A percentile compares a stretch with the other conserved stretches of the same genome.
phyloP scores from a whole-genome alignment of 2,113 vertebrate genomes.

The Forbesichthys papilliferus region DNA sequence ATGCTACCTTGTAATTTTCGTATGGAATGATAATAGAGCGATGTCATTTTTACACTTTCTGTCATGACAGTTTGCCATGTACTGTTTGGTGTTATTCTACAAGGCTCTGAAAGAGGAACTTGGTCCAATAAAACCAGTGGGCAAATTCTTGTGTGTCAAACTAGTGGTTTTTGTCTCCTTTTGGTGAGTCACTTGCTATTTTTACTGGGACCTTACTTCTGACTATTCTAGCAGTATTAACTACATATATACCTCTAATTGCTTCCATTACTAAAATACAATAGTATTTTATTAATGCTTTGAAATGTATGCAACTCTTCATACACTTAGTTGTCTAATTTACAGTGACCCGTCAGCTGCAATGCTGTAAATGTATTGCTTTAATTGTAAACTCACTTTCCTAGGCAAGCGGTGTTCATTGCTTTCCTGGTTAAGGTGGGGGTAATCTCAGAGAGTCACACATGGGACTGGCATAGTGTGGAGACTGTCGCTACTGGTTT shows the following conservation, averaged over 20 bases:
- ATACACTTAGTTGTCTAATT: background rate
- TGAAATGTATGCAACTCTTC: background rate
- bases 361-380: background rate
- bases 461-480: constrained; percentile 94
- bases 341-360: background rate
- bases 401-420: constrained; percentile 94
- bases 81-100: constrained; percentile 97
- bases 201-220: background rate
- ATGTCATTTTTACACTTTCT: constrained; percentile 6
- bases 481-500: constrained; percentile 96
- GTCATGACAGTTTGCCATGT: constrained; percentile 92
- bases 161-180: constrained; percentile 98
- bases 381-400: constrained; percentile 1
- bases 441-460: constrained; percentile 88
- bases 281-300: background rate
- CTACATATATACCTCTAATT: background rate
- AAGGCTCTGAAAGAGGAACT: constrained; percentile 91
- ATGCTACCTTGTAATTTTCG: background rate
- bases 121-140: constrained; percentile 92
- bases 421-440: constrained; percentile 94
- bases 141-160: constrained; percentile 98
- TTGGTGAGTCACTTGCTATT: constrained; percentile 80
- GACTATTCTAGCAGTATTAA: background rate
- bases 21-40: background rate
- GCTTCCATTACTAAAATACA: background rate